These are phyloP conservation scores for Malacoctenus gilli DNA, from an alignment of 2,797 vertebrate genomes.

Conservation along the genomic window DNA sequence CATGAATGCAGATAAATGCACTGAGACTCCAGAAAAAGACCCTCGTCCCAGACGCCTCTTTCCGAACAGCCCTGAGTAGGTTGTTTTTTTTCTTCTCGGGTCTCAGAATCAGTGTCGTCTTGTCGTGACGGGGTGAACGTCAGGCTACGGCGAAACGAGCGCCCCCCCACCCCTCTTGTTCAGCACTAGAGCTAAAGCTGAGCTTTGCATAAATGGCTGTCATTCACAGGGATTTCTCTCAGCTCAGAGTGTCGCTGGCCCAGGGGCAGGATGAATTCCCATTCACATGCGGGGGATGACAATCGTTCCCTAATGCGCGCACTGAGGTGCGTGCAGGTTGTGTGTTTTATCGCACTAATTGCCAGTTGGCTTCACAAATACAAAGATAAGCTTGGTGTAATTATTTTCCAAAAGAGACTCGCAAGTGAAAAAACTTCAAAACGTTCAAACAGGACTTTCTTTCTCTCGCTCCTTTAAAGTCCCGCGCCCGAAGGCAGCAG, in stretches of 20 bases:
- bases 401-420: conserved; percentile 17
- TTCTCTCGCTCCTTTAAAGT: conserved; percentile 22
- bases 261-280: conserved; percentile 20
- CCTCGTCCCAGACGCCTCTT: too few relatives aligned
- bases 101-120: too few relatives aligned
- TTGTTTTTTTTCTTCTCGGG: too few relatives aligned
- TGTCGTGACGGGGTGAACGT: too few relatives aligned
- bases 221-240: too few relatives aligned
- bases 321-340: conserved; percentile 10
- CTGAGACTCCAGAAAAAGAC: too few relatives aligned
- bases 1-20: too few relatives aligned
- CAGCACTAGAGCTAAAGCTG: too few relatives aligned
- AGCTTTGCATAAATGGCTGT: too few relatives aligned
- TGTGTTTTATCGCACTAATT: conserved; percentile 23
- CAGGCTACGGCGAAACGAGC: too few relatives aligned
- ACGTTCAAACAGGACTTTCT: conserved; percentile 38
- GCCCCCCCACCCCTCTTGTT: too few relatives aligned
- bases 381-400: conserved; percentile 38
- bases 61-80: too few relatives aligned
- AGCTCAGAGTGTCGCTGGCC: conserved; percentile 3
- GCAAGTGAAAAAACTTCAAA: conserved; percentile 33
- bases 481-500: conserved; percentile 45
- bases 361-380: conserved; percentile 24
- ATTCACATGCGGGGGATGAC: conserved; percentile 13
- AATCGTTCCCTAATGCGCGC: conserved; percentile 24